Conservation (phyloP, 2,888 invertebrate species). For the Cephonodes hylas region DNA sequence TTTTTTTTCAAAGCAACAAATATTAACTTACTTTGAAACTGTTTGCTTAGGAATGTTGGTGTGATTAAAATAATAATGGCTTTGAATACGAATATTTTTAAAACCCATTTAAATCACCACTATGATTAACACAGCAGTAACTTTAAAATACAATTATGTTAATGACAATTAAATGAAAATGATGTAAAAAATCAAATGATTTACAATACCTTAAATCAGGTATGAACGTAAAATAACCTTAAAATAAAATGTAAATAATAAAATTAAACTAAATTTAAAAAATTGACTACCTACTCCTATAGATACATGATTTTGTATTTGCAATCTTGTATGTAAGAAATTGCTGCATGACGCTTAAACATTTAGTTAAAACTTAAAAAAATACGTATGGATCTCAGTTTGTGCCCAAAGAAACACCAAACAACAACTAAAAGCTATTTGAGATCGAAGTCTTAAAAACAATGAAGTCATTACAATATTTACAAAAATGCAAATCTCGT, state of each 20-base stretch:
- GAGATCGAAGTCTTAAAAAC: not conserved
- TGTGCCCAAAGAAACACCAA: not conserved
- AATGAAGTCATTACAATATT: not conserved
- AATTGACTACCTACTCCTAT: not conserved
- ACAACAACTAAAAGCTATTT: not conserved
- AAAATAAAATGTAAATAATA: not conserved
- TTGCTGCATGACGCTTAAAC: not conserved
- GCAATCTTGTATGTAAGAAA: no score
- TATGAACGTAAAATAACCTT: not conserved
- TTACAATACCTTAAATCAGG: conserved; percentile 7
- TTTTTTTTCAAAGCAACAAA: no score
- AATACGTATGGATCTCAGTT: not conserved
- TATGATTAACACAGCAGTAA: not conserved
- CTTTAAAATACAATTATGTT: not conserved
- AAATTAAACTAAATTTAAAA: not conserved
- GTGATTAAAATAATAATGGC: no score
- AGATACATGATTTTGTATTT: not conserved
- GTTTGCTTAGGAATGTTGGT: no score
- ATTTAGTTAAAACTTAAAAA: not conserved
- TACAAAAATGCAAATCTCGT: not conserved
- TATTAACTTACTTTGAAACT: no score
- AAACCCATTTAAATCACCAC: no score
- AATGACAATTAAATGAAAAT: not conserved
- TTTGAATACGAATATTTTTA: no score
- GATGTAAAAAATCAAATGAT: not conserved